These are phyloP conservation scores for Parambassis ranga DNA, from an alignment of 2,797 vertebrate genomes.

Conservation along the genomic window DNA sequence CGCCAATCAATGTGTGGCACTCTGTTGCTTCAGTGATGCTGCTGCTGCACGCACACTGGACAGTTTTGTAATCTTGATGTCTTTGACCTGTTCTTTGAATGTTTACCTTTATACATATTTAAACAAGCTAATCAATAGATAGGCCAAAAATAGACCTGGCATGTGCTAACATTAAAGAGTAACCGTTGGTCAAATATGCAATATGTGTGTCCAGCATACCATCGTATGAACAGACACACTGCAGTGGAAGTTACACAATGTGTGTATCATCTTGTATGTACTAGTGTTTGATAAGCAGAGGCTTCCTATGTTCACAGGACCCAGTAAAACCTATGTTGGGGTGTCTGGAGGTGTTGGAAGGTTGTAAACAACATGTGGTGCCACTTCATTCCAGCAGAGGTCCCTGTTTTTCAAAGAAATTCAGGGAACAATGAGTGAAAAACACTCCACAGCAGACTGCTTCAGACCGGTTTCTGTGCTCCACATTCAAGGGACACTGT, in stretches of 20 bases:
- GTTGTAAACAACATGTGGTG: conserved; percentile 81
- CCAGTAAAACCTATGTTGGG: conserved; percentile 13
- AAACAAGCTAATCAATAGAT: conserved; percentile 51
- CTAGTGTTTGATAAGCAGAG: conserved; percentile 3
- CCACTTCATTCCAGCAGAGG: conserved; percentile 69
- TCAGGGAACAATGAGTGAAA: conserved; percentile 28
- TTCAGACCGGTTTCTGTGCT: conserved; percentile 74
- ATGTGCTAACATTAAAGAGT: conserved; percentile 23
- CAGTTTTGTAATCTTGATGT: conserved; percentile 2
- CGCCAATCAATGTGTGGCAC: conserved; percentile 24
- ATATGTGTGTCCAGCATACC: neutral
- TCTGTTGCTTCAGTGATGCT: conserved; percentile 7
- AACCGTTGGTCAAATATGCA: conserved; percentile 22
- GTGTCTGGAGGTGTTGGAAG: conserved; percentile 23
- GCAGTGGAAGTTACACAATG: too few species aligned
- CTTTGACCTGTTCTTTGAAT: conserved; percentile 42
- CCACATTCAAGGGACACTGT: conserved; percentile 41
- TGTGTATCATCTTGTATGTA: too few species aligned
- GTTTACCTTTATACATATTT: conserved; percentile 30
- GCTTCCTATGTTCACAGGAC: conserved; percentile 10
- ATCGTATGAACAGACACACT: conserved; percentile 10
- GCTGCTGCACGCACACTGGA: neutral
- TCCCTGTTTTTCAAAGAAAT: conserved; percentile 45
- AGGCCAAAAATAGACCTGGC: conserved; percentile 53
- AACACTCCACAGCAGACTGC: conserved; percentile 61